Evolutionary conservation across 2,888 invertebrate genomes (phyloP), one percentile per base, ranked within the genome.

Genomic region (Ypsolopha scabrella): DNA sequence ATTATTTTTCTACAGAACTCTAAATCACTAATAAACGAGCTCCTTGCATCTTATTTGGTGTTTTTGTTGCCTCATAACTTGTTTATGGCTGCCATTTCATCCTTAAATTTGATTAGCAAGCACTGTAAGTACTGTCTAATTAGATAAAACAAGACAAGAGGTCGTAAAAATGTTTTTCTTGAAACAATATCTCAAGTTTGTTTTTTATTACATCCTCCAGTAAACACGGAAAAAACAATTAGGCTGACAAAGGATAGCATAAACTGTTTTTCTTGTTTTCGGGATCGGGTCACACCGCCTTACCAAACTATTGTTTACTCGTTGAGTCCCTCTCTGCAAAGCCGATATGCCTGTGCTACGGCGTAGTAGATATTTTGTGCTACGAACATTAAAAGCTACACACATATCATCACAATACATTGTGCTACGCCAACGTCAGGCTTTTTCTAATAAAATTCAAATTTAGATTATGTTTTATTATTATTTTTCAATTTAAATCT

Each of bases 101-200:
- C 11, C 37, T 37, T 14, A 36, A 36, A 47, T 47, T 38, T 47
- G 37, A 47, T 47, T 47, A 47, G 37, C 47, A 8, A 10, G 37
- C n/a, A 34, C 13, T 11, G 13, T 13, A 41, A 41, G 24, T 24
- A 24, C 24, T 24, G 24, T 24, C 24, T 24, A 24, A 24, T 24
- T 24, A 24, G 24, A 24, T 24, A 24, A 24, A 24, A 24, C 4
- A 24, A 24, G 24, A 24, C 4, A 24, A 24, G 24, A 24, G 24
- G 2, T 24, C 24, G 24, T 24, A 24, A 24, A 24, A 24, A 24
- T 24, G 24, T 24, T 3, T 24, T 24, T 24, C 24, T 24, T 46
- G n/a, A 46, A 46, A 46, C 46, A 46, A 34, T 46, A 46, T 46
- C 46, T 46, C 35, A 11, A 34, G 46, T 46, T 44, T 46, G 34